Evolutionary conservation across 2,888 invertebrate genomes (phyloP).

Genomic region (Caenorhabditis afra): DNA sequence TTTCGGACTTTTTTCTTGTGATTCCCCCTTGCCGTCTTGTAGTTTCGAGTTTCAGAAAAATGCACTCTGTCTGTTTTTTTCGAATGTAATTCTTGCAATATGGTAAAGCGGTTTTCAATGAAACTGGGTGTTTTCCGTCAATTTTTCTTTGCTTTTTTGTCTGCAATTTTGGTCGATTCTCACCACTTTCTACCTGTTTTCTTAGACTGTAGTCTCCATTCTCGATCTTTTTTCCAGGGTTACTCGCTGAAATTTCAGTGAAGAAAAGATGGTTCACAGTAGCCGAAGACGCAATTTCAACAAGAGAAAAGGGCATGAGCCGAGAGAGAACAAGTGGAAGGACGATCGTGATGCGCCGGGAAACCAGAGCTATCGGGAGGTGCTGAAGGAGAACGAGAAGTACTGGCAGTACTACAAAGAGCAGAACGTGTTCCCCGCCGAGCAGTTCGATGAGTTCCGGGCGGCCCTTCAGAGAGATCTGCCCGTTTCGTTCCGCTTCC

Average conservation of each 20-base stretch:
- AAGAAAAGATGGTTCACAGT: constrained; percentile 52
- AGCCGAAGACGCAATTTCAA: constrained; percentile 42
- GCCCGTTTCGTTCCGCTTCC: constrained; percentile 96
- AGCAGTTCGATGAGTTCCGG: constrained; percentile 91
- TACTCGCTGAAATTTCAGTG: constrained; percentile 10
- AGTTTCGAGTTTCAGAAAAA: not conserved
- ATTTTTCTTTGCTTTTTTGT: not conserved
- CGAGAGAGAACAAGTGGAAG: constrained; percentile 44
- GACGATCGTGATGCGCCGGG: constrained; percentile 45
- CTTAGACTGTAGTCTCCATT: not conserved
- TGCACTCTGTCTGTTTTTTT: no score
- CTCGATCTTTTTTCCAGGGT: constrained; percentile 16
- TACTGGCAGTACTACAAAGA: constrained; percentile 82
- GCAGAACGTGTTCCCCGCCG: constrained; percentile 86
- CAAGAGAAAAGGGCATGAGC: constrained; percentile 49
- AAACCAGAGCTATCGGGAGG: constrained; percentile 53
- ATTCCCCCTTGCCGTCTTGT: not conserved
- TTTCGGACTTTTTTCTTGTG: not conserved
- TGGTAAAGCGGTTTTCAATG: no score
- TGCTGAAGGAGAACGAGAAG: constrained; percentile 72
- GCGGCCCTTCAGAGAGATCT: constrained; percentile 87
- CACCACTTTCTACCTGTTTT: not conserved
- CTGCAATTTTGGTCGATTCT: not conserved
- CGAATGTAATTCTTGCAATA: no score
- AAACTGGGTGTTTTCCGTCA: not conserved